phyloP scores from a whole-genome alignment of 2,113 vertebrate genomes.

The Murina feae region DNA sequence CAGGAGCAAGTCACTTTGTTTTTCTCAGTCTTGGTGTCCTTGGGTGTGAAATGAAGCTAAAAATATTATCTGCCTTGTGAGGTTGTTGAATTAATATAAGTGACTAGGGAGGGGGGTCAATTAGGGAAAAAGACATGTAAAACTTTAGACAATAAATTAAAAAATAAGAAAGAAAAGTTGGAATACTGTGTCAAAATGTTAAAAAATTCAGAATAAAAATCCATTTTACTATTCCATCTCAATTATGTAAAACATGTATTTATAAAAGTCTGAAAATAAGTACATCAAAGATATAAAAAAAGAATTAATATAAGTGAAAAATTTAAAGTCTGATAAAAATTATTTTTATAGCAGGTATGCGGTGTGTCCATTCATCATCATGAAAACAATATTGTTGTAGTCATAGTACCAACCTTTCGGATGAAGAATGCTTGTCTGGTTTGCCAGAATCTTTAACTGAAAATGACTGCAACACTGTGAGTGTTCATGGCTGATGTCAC shows the following conservation, averaged over 20 bases:
- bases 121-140: no score
- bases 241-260: neutral
- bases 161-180: neutral
- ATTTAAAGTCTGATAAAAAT: conserved; percentile 38
- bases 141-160: no score
- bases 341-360: neutral
- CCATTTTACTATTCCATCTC: neutral
- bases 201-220: conserved; percentile 12
- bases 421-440: neutral
- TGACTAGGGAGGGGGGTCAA: neutral
- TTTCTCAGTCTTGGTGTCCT: conserved; percentile 19
- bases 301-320: conserved; percentile 9
- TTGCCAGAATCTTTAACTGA: neutral
- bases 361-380: neutral
- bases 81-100: neutral
- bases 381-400: neutral
- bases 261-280: neutral
- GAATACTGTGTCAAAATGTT: neutral
- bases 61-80: neutral
- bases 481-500: neutral
- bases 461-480: neutral
- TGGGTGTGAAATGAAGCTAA: conserved; percentile 38
- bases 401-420: neutral
- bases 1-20: neutral
- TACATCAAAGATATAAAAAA: neutral